Conservation (phyloP, 2,888 invertebrate genomes). For the Mesorhabditis belari region DNA sequence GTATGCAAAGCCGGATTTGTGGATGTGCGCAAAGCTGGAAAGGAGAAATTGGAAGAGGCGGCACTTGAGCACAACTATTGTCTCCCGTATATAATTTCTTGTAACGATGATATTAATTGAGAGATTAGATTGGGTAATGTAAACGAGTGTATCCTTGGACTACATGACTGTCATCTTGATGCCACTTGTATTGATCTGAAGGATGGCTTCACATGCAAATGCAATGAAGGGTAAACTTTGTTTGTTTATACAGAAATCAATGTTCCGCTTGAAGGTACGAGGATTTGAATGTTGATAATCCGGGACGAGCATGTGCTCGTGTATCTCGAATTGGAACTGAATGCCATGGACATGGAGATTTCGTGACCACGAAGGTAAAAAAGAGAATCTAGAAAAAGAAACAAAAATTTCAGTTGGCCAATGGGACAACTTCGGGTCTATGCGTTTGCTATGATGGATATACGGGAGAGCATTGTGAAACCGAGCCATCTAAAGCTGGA, state of each 20-base stretch:
- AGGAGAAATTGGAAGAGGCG: neutral
- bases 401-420: slow-evolving; percentile 6
- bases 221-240: slow-evolving; percentile 27
- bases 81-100: neutral
- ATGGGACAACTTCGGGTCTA: slow-evolving; percentile 24
- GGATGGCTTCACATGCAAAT: slow-evolving; percentile 36
- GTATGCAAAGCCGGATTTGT: slow-evolving; percentile 38
- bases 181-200: slow-evolving; percentile 45
- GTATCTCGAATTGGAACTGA: slow-evolving; percentile 35
- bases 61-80: neutral
- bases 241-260: neutral
- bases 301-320: slow-evolving; percentile 46
- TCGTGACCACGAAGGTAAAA: slow-evolving; percentile 25
- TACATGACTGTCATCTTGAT: slow-evolving; percentile 45
- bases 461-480: slow-evolving; percentile 17
- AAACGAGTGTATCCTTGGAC: slow-evolving; percentile 46
- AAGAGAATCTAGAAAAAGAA: neutral
- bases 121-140: slow-evolving; percentile 16
- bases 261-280: slow-evolving; percentile 17
- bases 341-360: slow-evolving; percentile 51
- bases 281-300: slow-evolving; percentile 44
- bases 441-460: slow-evolving; percentile 30
- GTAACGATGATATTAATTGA: neutral
- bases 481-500: slow-evolving; percentile 28
- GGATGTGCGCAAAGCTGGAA: slow-evolving; percentile 27